These are phyloP conservation scores for Sander lucioperca DNA, from an alignment of 2,113 vertebrate species.

Conservation along the genomic window DNA sequence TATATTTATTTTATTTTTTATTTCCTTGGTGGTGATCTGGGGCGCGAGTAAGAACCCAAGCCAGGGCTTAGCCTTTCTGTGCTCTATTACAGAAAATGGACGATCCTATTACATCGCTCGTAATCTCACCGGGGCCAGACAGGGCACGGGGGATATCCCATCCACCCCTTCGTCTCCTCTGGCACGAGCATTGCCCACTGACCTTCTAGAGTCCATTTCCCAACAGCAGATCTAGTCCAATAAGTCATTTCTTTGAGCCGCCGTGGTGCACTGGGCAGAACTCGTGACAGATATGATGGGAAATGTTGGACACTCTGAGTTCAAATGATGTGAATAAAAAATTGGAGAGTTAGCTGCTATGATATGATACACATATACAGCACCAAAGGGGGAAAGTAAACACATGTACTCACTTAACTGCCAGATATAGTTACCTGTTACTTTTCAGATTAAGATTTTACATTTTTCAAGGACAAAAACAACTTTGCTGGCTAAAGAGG, in stretches of 20 bases:
- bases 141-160: slow-evolving; percentile 45
- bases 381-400: not conserved
- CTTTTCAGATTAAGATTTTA: not conserved
- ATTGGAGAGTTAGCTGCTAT: not conserved
- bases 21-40: slow-evolving; percentile 57
- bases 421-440: not conserved
- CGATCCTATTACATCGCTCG: slow-evolving; percentile 72
- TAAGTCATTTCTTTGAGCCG: slow-evolving; percentile 40
- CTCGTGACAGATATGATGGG: slow-evolving; percentile 1
- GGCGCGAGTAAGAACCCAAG: slow-evolving; percentile 48
- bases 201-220: slow-evolving; percentile 68
- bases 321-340: slow-evolving; percentile 24
- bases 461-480: not conserved
- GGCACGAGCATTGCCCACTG: slow-evolving; percentile 46
- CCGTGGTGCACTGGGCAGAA: slow-evolving; percentile 8
- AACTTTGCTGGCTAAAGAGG: too few species aligned
- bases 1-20: slow-evolving; percentile 23
- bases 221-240: slow-evolving; percentile 37
- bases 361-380: not conserved
- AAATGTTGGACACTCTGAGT: not conserved
- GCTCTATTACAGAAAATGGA: slow-evolving; percentile 78
- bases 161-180: slow-evolving; percentile 32
- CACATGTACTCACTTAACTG: not conserved
- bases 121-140: slow-evolving; percentile 73
- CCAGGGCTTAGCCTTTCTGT: slow-evolving; percentile 70